Evolutionary conservation across 2,888 invertebrate species (phyloP).

Genomic region (Oxytorus armatus): DNA sequence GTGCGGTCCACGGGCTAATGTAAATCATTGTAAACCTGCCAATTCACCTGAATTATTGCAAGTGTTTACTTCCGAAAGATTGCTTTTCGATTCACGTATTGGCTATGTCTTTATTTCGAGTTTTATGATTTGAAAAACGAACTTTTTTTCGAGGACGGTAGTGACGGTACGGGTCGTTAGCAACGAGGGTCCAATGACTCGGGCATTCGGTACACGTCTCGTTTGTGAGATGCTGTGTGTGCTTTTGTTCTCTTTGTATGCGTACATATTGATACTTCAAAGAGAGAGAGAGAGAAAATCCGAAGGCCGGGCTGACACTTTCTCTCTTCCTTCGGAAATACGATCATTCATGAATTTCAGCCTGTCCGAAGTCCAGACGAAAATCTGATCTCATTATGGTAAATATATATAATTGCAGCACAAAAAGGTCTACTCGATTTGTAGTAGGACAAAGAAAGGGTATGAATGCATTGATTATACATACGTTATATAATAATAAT

Average conservation of each 20-base stretch:
- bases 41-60: background rate
- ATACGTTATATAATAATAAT: background rate
- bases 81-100: background rate
- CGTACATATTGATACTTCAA: conserved; percentile 19
- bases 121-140: background rate
- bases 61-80: background rate
- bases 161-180: conserved; percentile 35
- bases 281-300: background rate
- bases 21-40: background rate
- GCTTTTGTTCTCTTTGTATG: conserved; percentile 38
- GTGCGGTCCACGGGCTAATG: conserved; percentile 42
- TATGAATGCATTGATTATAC: too few relatives aligned
- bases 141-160: background rate
- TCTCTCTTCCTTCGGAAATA: conserved; percentile 15
- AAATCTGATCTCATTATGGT: conserved; percentile 4
- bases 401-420: background rate
- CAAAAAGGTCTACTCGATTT: background rate
- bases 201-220: conserved; percentile 1
- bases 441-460: background rate
- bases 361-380: conserved; percentile 2
- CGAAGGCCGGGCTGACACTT: conserved; percentile 21
- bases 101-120: background rate
- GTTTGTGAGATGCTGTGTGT: conserved; percentile 35
- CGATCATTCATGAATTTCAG: conserved; percentile 54
- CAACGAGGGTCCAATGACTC: conserved; percentile 50